phyloP scores from a whole-genome alignment of 1,140 invertebrate species.

The Cardiocondyla obscurior region DNA sequence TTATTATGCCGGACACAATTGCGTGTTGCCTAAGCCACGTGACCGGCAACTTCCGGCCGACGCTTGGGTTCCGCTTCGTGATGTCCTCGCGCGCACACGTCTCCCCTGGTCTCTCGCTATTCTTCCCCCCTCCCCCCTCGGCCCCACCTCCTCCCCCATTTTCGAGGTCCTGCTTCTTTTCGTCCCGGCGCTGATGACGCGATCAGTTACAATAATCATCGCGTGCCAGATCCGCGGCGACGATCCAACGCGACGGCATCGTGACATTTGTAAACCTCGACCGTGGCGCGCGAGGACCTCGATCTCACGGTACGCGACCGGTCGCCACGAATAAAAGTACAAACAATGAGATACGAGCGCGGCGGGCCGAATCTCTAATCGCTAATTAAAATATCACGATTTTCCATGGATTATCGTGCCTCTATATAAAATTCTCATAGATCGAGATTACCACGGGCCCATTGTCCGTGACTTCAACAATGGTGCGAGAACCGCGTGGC shows the following conservation, averaged over 20 bases:
- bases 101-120: slow-evolving; percentile 1
- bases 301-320: not conserved
- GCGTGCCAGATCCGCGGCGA: slow-evolving; percentile 56
- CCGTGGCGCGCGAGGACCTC: not conserved
- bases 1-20: slow-evolving; percentile 73
- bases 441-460: slow-evolving; percentile 1
- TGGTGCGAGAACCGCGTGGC: not conserved
- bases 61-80: slow-evolving; percentile 68
- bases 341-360: not conserved
- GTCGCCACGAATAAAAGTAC: not conserved
- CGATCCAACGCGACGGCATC: not conserved
- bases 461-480: slow-evolving; percentile 16
- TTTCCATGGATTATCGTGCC: not conserved
- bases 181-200: slow-evolving; percentile 11
- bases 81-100: slow-evolving; percentile 23
- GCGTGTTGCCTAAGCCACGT: slow-evolving; percentile 71
- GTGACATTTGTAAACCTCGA: not conserved
- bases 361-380: not conserved
- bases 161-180: slow-evolving; percentile 15
- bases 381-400: slow-evolving; percentile 19
- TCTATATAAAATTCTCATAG: slow-evolving; percentile 2
- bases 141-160: too few species aligned
- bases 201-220: slow-evolving; percentile 60
- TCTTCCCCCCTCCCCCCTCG: not conserved
- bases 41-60: slow-evolving; percentile 72